These are phyloP conservation scores for Desmophyllum pertusum DNA, from an alignment of 92 coral and sea anemone species.

Conservation along the genomic window DNA sequence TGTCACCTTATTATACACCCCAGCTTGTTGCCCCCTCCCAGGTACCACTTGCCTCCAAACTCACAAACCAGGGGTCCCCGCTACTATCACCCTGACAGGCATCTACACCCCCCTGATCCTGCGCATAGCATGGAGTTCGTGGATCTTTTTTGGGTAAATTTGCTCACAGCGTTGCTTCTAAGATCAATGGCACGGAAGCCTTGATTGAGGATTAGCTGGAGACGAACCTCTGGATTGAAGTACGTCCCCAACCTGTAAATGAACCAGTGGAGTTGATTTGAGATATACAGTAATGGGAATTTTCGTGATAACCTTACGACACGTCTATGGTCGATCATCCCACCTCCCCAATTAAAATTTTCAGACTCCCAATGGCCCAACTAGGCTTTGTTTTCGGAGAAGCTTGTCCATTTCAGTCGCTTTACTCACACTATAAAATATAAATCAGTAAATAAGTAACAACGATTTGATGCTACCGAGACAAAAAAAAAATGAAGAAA, in stretches of 20 bases:
- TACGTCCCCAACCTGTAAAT: not conserved
- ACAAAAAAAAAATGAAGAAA: too few relatives aligned
- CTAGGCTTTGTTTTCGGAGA: too few relatives aligned
- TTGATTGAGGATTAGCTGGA: not conserved
- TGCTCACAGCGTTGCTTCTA: not conserved
- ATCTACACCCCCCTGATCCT: slow-evolving; percentile 8
- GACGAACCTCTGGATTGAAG: not conserved
- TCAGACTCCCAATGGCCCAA: too few relatives aligned
- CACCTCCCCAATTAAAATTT: too few relatives aligned
- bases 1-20: too few relatives aligned
- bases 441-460: too few relatives aligned
- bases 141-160: not conserved
- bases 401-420: too few relatives aligned
- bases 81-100: slow-evolving; percentile 14
- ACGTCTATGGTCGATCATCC: too few relatives aligned
- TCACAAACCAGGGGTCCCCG: slow-evolving; percentile 14
- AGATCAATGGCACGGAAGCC: not conserved
- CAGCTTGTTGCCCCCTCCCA: slow-evolving; percentile 1
- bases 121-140: slow-evolving; percentile 12
- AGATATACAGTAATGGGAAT: too few relatives aligned
- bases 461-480: too few relatives aligned
- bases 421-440: too few relatives aligned
- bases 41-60: slow-evolving; percentile 10
- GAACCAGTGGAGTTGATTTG: not conserved
- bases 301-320: too few relatives aligned